A percentile compares a stretch with the other conserved stretches of the same genome.
phyloP scores from a whole-genome alignment of 2,888 invertebrate genomes.

The Junonia oenone region DNA sequence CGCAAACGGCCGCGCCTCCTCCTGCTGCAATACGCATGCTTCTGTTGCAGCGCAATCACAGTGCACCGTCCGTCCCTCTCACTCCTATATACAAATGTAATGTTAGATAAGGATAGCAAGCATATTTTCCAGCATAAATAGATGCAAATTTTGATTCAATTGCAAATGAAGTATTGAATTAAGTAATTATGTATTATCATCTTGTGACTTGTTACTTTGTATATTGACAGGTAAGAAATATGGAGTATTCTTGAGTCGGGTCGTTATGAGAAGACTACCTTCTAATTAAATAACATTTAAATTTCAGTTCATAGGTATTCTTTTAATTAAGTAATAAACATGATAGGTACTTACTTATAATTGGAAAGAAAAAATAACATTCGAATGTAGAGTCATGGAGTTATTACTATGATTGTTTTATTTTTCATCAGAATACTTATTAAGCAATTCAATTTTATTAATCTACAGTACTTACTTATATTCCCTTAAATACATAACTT shows the following conservation, averaged over 20 bases:
- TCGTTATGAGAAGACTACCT: not conserved
- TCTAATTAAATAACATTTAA: not conserved
- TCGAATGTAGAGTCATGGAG: no score
- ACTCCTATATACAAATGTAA: conserved; percentile 33
- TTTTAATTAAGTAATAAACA: no score
- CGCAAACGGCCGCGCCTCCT: conserved; percentile 63
- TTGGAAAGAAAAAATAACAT: no score
- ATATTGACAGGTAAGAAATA: not conserved
- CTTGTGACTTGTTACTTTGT: not conserved
- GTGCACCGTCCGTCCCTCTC: conserved; percentile 48
- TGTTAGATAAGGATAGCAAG: conserved; percentile 45
- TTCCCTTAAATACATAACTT: no score
- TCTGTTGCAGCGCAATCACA: conserved; percentile 51
- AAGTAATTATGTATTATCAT: conserved; percentile 67
- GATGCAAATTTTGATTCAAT: conserved; percentile 74
- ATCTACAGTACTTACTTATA: no score
- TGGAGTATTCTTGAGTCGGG: not conserved
- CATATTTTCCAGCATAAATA: conserved; percentile 54
- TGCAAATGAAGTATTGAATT: conserved; percentile 70
- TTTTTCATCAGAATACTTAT: no score
- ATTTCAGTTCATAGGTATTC: not conserved
- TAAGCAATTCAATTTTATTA: no score
- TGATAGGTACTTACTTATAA: no score
- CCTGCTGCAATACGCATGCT: conserved; percentile 72
- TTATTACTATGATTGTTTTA: no score